These are phyloP conservation scores for Pantala flavescens DNA, from an alignment of 1,140 invertebrate species.

Conservation along the genomic window DNA sequence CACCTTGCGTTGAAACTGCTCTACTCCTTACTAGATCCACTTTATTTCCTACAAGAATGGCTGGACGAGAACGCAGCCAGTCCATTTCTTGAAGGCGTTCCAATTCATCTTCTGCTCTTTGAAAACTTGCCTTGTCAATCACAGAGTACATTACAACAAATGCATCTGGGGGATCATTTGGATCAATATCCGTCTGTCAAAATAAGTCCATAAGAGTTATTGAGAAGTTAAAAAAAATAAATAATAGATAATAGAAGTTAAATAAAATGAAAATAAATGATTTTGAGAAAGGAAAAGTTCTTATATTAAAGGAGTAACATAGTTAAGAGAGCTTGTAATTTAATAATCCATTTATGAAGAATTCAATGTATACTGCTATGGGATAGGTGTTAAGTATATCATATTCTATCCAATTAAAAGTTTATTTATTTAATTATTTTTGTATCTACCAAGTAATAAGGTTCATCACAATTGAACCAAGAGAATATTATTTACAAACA, in stretches of 20 bases:
- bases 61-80: constrained; percentile 57
- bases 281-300: too few relatives aligned
- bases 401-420: too few relatives aligned
- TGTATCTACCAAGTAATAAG: too few relatives aligned
- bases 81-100: constrained; percentile 62
- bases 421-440: too few relatives aligned
- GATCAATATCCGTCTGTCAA: constrained; percentile 62
- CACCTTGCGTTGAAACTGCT: constrained; percentile 81
- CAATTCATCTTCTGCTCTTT: constrained; percentile 66
- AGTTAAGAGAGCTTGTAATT: too few relatives aligned
- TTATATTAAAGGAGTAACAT: too few relatives aligned
- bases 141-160: constrained; percentile 86
- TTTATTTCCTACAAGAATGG: constrained; percentile 90
- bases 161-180: constrained; percentile 61
- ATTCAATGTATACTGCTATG: too few relatives aligned
- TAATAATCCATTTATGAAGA: too few relatives aligned
- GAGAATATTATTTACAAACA: too few relatives aligned
- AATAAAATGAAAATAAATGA: constrained; percentile 15
- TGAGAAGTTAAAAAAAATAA: not conserved
- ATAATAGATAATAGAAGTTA: not conserved
- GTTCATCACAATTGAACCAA: too few relatives aligned
- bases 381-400: too few relatives aligned
- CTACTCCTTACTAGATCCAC: constrained; percentile 85
- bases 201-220: constrained; percentile 16
- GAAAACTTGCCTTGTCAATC: constrained; percentile 79